Evolutionary conservation across 1,140 invertebrate species (phyloP).

Genomic region (Dysdera silvatica): DNA sequence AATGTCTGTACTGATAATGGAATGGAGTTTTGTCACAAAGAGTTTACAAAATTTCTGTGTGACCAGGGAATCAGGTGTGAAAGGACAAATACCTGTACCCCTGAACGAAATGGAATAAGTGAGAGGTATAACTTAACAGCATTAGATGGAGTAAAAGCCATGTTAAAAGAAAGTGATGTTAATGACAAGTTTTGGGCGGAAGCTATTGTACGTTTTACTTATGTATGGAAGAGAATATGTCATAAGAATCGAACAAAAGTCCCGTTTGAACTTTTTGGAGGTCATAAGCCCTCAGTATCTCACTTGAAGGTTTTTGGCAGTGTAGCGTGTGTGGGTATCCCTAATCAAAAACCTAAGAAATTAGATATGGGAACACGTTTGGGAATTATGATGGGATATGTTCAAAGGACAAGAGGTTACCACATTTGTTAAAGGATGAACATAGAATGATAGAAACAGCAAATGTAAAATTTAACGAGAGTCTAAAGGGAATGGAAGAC

Average conservation of each 20-base stretch:
- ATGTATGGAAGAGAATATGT: background rate
- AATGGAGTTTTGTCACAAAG: no score
- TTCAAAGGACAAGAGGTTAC: background rate
- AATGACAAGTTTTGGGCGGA: background rate
- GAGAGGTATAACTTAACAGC: no score
- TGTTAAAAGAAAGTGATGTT: background rate
- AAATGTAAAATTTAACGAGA: background rate
- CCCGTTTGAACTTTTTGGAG: background rate
- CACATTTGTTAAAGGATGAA: background rate
- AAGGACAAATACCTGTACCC: no score
- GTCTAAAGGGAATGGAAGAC: background rate
- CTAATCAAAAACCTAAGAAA: constrained; percentile 3
- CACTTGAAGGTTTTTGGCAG: constrained; percentile 1
- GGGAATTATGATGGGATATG: background rate
- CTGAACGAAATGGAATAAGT: no score
- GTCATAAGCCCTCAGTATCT: background rate
- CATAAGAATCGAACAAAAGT: background rate
- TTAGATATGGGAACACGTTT: background rate
- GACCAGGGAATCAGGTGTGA: no score
- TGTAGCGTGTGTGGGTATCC: background rate
- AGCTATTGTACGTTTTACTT: background rate
- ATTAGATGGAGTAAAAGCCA: no score
- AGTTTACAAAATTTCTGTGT: no score
- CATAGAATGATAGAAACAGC: background rate
- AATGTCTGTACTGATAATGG: no score